Percentiles rank a stretch among this genome's conserved stretches.
phyloP scores from a whole-genome alignment of 2,888 invertebrate genomes.

The Dichetophora obliterata region DNA sequence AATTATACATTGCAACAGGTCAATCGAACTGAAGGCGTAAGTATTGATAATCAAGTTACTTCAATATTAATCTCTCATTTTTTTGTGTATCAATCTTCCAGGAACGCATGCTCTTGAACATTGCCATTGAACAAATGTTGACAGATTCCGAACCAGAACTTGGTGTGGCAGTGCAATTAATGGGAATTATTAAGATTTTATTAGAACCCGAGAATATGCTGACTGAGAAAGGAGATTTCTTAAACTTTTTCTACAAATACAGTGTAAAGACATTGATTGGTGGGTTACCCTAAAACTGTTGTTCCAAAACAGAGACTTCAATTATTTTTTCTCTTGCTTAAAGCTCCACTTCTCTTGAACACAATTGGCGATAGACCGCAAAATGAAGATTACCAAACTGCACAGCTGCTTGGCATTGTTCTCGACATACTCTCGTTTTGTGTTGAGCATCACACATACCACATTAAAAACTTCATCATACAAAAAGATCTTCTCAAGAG shows the following conservation, averaged over 20 bases:
- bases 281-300: slow-evolving; percentile 59
- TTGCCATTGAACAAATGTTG: slow-evolving; percentile 98
- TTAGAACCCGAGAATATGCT: slow-evolving; percentile 99
- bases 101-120: slow-evolving; percentile 94
- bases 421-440: slow-evolving; percentile 97
- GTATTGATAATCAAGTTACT: slow-evolving; percentile 49
- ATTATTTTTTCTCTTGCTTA: slow-evolving; percentile 1
- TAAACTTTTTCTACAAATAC: slow-evolving; percentile 98
- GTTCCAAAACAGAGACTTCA: neutral
- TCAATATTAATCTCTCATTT: neutral
- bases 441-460: slow-evolving; percentile 98
- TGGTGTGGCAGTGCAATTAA: slow-evolving; percentile 96
- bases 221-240: slow-evolving; percentile 97
- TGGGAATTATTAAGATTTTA: slow-evolving; percentile 92
- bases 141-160: slow-evolving; percentile 97
- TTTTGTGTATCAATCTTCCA: slow-evolving; percentile 62
- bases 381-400: slow-evolving; percentile 96
- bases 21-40: slow-evolving; percentile 86
- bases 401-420: slow-evolving; percentile 94
- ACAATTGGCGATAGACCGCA: slow-evolving; percentile 90
- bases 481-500: slow-evolving; percentile 96
- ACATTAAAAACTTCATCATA: slow-evolving; percentile 97
- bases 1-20: slow-evolving; percentile 97
- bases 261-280: slow-evolving; percentile 96
- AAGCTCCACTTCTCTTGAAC: slow-evolving; percentile 93